These are phyloP conservation scores for Ginglymostoma cirratum DNA, from an alignment of 2,113 vertebrate genomes.

Conservation along the genomic window DNA sequence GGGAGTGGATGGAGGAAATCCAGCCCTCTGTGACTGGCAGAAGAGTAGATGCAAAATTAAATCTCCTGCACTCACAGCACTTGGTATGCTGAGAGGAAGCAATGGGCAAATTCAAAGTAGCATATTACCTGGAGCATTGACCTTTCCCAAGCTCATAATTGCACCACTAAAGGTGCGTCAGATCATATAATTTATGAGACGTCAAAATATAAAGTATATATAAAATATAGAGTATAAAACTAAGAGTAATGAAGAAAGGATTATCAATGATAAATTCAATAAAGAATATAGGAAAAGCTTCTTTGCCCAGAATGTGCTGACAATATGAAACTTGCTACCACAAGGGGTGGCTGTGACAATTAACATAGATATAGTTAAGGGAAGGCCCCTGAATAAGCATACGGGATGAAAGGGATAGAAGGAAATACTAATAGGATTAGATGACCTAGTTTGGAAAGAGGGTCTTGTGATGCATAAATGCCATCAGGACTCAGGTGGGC, in stretches of 20 bases:
- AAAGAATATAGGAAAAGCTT: background rate
- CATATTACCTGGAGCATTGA: background rate
- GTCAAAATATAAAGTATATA: background rate
- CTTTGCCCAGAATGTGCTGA: background rate
- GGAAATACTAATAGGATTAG: background rate
- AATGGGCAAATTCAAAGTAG: background rate
- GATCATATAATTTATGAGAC: background rate
- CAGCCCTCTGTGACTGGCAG: background rate
- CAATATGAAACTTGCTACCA: background rate
- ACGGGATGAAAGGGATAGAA: background rate
- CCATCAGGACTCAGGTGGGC: background rate
- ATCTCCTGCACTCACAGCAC: background rate
- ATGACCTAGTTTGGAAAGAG: background rate
- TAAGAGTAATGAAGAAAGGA: background rate
- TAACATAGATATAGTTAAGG: background rate
- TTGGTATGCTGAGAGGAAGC: too few relatives aligned
- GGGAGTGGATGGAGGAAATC: background rate
- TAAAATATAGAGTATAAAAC: background rate
- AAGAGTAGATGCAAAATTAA: background rate
- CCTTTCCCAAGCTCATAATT: background rate
- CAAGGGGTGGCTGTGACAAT: too few relatives aligned
- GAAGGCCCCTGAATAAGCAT: background rate
- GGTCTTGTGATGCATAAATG: background rate
- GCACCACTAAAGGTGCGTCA: background rate
- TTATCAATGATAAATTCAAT: background rate